These are phyloP conservation scores for Synanceia verrucosa DNA, from an alignment of 2,797 vertebrate species.

Conservation along the genomic window DNA sequence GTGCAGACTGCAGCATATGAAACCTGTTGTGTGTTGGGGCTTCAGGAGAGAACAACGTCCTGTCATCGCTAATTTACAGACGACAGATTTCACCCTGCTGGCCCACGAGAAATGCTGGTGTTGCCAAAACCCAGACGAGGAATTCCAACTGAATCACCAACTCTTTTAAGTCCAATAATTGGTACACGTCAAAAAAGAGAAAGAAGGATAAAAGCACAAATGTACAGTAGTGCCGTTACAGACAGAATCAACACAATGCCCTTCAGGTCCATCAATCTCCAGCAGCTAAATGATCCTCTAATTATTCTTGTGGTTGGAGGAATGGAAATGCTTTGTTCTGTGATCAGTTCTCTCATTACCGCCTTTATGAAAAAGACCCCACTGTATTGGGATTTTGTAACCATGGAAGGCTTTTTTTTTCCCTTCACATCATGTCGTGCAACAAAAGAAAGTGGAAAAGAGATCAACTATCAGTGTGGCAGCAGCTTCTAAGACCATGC, in stretches of 20 bases:
- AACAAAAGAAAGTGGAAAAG: not conserved
- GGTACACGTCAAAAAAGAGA: slow-evolving; percentile 9
- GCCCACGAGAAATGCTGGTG: slow-evolving; percentile 9
- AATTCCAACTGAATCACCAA: slow-evolving; percentile 15
- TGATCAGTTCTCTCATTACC: slow-evolving; percentile 27
- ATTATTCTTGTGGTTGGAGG: slow-evolving; percentile 41
- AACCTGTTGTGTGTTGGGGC: not conserved
- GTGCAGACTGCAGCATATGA: not conserved
- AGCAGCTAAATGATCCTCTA: slow-evolving; percentile 28
- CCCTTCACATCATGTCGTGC: not conserved
- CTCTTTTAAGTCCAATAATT: slow-evolving; percentile 42
- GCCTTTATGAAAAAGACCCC: slow-evolving; percentile 31
- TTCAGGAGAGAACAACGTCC: slow-evolving; percentile 5
- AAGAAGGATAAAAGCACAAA: not conserved
- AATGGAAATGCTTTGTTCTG: slow-evolving; percentile 17
- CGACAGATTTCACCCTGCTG: slow-evolving; percentile 12
- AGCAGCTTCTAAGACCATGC: not conserved
- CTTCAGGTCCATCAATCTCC: not conserved
- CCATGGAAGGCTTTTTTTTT: not conserved
- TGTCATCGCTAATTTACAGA: slow-evolving; percentile 19
- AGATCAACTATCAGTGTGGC: not conserved
- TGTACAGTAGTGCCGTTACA: slow-evolving; percentile 6
- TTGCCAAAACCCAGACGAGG: slow-evolving; percentile 14
- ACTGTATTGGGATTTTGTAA: slow-evolving; percentile 1
- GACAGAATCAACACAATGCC: slow-evolving; percentile 12